Percentiles rank a stretch among this genome's conserved stretches.
phyloP scores from a whole-genome alignment of 2,888 invertebrate genomes.

The Bombylius major region DNA sequence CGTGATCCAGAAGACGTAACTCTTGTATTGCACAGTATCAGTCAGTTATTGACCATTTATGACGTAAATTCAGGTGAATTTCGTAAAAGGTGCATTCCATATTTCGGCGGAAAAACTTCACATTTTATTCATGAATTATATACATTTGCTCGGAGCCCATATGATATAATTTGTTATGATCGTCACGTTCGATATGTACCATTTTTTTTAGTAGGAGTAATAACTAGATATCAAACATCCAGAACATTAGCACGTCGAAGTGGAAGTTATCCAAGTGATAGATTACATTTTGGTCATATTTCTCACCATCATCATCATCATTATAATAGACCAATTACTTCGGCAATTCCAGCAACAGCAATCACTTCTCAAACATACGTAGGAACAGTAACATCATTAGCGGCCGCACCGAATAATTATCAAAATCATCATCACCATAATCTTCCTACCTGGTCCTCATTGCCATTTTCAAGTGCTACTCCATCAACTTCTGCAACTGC shows the following conservation, averaged over 20 bases:
- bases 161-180: slow-evolving; percentile 75
- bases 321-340: neutral
- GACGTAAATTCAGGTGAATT: slow-evolving; percentile 50
- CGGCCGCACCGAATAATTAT: too few species aligned
- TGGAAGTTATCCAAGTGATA: neutral
- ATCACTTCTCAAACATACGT: too few species aligned
- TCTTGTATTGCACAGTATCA: slow-evolving; percentile 54
- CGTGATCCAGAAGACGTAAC: slow-evolving; percentile 47
- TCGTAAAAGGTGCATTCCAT: slow-evolving; percentile 52
- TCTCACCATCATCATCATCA: neutral
- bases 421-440: too few species aligned
- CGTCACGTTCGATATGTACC: slow-evolving; percentile 53
- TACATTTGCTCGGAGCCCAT: slow-evolving; percentile 75
- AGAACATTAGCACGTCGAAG: neutral
- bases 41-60: slow-evolving; percentile 52
- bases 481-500: too few species aligned
- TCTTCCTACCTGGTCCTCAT: too few species aligned
- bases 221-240: too few species aligned
- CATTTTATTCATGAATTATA: slow-evolving; percentile 86
- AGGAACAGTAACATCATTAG: too few species aligned
- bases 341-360: neutral
- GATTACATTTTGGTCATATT: neutral
- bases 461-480: too few species aligned
- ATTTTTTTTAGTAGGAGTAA: slow-evolving; percentile 21
- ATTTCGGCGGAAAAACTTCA: slow-evolving; percentile 56